Evolutionary conservation across 2,888 invertebrate species (phyloP).

Genomic region (Drosophila conformis): DNA sequence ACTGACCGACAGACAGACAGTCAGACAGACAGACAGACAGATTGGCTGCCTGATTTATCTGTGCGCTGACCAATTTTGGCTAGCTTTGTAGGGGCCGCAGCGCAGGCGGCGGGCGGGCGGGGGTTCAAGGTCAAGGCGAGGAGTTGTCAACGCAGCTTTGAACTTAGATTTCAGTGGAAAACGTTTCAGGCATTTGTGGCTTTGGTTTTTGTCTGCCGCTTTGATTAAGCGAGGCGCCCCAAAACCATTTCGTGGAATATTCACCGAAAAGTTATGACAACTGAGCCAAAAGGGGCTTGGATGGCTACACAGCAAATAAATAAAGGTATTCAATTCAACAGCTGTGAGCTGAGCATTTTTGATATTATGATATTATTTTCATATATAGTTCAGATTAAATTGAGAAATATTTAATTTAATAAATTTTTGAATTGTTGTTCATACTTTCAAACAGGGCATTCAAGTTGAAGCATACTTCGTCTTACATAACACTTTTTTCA

Average conservation of each 20-base stretch:
- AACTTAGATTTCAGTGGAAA: slow-evolving; percentile 74
- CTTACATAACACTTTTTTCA: background rate
- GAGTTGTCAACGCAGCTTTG: slow-evolving; percentile 66
- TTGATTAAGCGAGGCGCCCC: slow-evolving; percentile 74
- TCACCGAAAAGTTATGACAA: slow-evolving; percentile 63
- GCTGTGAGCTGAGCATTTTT: too few relatives aligned
- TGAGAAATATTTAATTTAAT: background rate
- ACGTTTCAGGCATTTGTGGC: slow-evolving; percentile 29
- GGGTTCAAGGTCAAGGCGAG: slow-evolving; percentile 72
- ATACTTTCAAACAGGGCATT: background rate
- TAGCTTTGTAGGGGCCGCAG: background rate
- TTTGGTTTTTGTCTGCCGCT: slow-evolving; percentile 61
- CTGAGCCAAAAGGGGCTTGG: slow-evolving; percentile 28
- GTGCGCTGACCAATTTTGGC: slow-evolving; percentile 65
- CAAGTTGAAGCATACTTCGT: background rate
- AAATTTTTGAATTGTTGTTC: too few relatives aligned
- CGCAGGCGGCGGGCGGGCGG: background rate
- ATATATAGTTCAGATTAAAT: rapidly evolving
- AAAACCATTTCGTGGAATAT: slow-evolving; percentile 68
- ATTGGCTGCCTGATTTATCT: slow-evolving; percentile 64
- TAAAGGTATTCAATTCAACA: background rate
- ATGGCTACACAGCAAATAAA: background rate
- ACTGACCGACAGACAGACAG: background rate
- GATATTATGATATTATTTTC: too few relatives aligned
- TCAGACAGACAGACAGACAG: background rate